phyloP scores from a whole-genome alignment of 2,113 vertebrate genomes.

The Ellobius talpinus region DNA sequence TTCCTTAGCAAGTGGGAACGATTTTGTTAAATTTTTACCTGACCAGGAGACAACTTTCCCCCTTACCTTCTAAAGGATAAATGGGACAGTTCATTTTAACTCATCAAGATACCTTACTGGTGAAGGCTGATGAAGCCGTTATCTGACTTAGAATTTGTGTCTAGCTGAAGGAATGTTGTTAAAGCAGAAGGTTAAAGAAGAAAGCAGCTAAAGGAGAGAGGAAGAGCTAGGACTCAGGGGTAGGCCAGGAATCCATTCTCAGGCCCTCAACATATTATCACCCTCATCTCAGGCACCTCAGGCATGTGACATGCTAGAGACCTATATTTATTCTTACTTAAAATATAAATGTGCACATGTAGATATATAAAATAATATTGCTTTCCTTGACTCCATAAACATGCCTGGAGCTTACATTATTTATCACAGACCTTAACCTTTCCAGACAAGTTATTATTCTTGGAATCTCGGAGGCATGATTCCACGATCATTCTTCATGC shows the following conservation, averaged over 20 bases:
- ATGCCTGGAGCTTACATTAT: background rate
- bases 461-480: slow-evolving; percentile 53
- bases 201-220: background rate
- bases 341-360: slow-evolving; percentile 9
- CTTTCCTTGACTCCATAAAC: slow-evolving; percentile 64
- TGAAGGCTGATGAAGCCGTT: background rate
- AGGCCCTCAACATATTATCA: slow-evolving; percentile 13
- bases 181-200: too few species aligned
- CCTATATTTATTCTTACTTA: slow-evolving; percentile 59
- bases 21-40: slow-evolving; percentile 61
- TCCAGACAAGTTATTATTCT: slow-evolving; percentile 62
- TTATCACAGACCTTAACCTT: slow-evolving; percentile 64
- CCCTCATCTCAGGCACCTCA: background rate
- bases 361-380: slow-evolving; percentile 61
- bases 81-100: slow-evolving; percentile 58
- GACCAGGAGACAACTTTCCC: background rate
- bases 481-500: slow-evolving; percentile 42
- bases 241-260: background rate
- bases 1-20: slow-evolving; percentile 31
- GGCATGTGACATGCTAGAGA: background rate
- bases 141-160: background rate
- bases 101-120: background rate
- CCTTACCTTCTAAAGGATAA: slow-evolving; percentile 43
- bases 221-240: background rate
- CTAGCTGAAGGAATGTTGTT: background rate